phyloP scores from a whole-genome alignment of 2,888 invertebrate species.

The Mimas tiliae region DNA sequence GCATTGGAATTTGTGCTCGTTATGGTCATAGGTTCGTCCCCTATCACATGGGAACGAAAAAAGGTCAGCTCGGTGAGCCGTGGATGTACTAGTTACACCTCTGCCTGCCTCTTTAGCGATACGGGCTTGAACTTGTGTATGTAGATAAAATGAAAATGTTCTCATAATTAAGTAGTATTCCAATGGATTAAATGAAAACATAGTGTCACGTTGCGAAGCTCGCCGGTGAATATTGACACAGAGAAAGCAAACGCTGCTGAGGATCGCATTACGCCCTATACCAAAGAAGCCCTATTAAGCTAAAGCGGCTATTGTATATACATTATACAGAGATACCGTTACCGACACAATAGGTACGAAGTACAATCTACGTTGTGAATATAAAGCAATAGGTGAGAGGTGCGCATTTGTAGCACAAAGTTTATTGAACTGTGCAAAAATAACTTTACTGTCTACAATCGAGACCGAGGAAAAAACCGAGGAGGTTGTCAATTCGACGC shows the following conservation, averaged over 20 bases:
- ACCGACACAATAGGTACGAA: slow-evolving; percentile 7
- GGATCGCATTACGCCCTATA: slow-evolving; percentile 27
- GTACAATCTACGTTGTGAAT: slow-evolving; percentile 22
- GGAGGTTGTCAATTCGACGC: too few species aligned
- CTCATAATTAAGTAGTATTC: not conserved
- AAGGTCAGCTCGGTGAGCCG: too few species aligned
- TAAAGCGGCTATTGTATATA: slow-evolving; percentile 11
- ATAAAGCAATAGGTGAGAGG: slow-evolving; percentile 34
- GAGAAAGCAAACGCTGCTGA: slow-evolving; percentile 36
- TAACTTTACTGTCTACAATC: not conserved
- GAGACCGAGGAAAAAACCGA: not conserved
- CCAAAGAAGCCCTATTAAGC: slow-evolving; percentile 36
- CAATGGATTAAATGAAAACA: not conserved
- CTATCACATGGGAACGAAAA: too few species aligned
- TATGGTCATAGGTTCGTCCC: too few species aligned
- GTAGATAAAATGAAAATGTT: not conserved
- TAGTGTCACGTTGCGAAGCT: slow-evolving; percentile 11
- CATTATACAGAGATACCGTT: slow-evolving; percentile 20
- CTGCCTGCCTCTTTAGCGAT: too few species aligned
- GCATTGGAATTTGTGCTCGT: too few species aligned
- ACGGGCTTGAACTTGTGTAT: too few species aligned
- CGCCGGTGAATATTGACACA: slow-evolving; percentile 20
- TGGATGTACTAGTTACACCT: too few species aligned
- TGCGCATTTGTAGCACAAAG: slow-evolving; percentile 23
- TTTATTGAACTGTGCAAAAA: slow-evolving; percentile 22